Percentiles rank a stretch among this genome's conserved stretches.
Evolutionary conservation across 2,888 invertebrate genomes (phyloP).

Genomic region (Tetragnatha montana): DNA sequence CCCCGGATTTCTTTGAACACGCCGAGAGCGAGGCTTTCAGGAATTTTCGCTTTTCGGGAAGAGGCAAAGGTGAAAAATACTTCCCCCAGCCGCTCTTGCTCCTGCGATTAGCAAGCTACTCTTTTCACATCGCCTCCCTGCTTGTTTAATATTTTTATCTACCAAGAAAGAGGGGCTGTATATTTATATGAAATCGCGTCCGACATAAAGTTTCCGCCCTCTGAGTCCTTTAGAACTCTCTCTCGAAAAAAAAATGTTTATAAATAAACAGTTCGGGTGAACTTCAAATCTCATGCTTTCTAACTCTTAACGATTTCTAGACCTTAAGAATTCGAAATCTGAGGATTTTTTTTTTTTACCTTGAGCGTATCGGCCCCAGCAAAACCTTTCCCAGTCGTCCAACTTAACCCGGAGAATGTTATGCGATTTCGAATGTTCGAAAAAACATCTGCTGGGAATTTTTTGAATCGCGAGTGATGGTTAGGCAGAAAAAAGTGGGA

Average conservation of each 20-base stretch:
- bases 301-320: conserved; percentile 18
- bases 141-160: conserved; percentile 41
- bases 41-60: conserved; percentile 28
- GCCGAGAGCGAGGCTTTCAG: conserved; percentile 16
- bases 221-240: conserved; percentile 14
- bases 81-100: not conserved
- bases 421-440: conserved; percentile 10
- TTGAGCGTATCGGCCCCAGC: not conserved
- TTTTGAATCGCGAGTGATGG: not conserved
- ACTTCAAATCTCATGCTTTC: not conserved
- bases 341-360: not conserved
- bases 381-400: not conserved
- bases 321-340: conserved; percentile 28
- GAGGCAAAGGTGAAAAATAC: conserved; percentile 41
- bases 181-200: conserved; percentile 4
- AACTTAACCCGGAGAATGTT: conserved; percentile 10
- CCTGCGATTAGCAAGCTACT: conserved; percentile 43
- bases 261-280: conserved; percentile 7
- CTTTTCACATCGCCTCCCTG: conserved; percentile 27
- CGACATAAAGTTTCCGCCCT: conserved; percentile 29
- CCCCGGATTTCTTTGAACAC: conserved; percentile 16
- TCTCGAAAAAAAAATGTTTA: conserved; percentile 26
- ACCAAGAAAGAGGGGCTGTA: conserved; percentile 3
- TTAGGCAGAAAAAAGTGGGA: not conserved
- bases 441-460: conserved; percentile 13